phyloP scores from a whole-genome alignment of 2,888 invertebrate genomes.

The Anarsia innoxiella region DNA sequence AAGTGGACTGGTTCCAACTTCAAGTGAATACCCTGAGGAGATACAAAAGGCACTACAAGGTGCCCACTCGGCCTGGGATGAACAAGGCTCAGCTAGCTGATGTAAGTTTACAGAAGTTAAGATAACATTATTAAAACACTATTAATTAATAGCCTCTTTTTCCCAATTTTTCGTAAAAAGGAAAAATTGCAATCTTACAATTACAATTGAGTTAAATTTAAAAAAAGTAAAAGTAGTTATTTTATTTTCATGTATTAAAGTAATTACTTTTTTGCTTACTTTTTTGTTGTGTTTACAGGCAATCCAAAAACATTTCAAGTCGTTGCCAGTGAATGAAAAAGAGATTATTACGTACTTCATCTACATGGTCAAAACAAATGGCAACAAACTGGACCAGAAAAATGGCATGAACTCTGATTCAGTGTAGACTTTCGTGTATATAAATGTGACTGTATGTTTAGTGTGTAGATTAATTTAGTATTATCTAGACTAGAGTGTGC shows the following conservation, averaged over 20 bases:
- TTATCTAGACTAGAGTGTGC: too few species aligned
- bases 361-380: conserved; percentile 95
- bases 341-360: conserved; percentile 96
- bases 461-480: conserved; percentile 41
- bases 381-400: conserved; percentile 89
- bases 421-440: conserved; percentile 51
- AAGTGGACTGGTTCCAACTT: conserved; percentile 94
- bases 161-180: too few species aligned
- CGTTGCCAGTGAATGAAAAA: conserved; percentile 95
- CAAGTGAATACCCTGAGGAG: conserved; percentile 95
- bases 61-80: conserved; percentile 91
- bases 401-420: conserved; percentile 82
- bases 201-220: too few species aligned
- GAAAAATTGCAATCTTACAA: too few species aligned
- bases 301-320: conserved; percentile 95
- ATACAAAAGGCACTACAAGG: conserved; percentile 95
- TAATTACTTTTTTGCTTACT: too few species aligned
- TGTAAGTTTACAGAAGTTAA: too few species aligned
- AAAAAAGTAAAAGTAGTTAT: conserved; percentile 1
- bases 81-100: conserved; percentile 97
- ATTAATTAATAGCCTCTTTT: too few species aligned
- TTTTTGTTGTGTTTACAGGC: too few species aligned
- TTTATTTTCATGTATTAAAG: too few species aligned
- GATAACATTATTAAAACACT: too few species aligned
- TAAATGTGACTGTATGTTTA: too few species aligned